Evolutionary conservation across 2,113 vertebrate genomes (phyloP).

Genomic region (Numida meleagris): DNA sequence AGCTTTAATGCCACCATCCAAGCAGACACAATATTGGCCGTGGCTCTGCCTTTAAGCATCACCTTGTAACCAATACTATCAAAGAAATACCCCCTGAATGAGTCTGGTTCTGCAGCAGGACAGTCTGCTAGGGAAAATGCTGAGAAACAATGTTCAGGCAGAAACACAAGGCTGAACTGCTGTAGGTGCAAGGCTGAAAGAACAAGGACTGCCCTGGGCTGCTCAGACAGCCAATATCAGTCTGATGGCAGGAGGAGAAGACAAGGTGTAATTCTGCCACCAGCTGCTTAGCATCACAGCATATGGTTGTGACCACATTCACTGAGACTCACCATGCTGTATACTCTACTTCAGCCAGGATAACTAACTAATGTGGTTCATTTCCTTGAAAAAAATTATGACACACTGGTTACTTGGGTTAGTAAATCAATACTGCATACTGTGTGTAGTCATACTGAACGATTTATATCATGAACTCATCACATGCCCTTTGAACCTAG

Average conservation of each 20-base stretch:
- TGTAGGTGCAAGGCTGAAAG: neutral
- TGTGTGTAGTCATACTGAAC: neutral
- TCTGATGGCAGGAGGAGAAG: neutral
- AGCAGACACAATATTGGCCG: neutral
- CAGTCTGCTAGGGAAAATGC: neutral
- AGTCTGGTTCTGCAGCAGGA: neutral
- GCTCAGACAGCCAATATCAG: neutral
- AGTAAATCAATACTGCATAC: neutral
- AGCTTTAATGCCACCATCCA: neutral
- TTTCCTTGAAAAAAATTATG: neutral
- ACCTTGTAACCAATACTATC: neutral
- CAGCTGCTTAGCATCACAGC: neutral
- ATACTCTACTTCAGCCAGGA: neutral
- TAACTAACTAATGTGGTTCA: neutral
- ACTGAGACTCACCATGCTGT: neutral
- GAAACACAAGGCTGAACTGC: neutral
- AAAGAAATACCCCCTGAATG: neutral
- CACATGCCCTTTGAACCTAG: neutral
- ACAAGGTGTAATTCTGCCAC: neutral
- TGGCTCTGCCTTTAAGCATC: neutral
- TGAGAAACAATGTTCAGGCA: neutral
- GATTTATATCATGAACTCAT: neutral
- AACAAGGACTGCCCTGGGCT: neutral
- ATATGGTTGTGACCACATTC: neutral
- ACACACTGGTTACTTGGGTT: neutral